Conservation (phyloP, 53 echinoderm and acorn worm genomes). For the Paracentrotus lividus region DNA sequence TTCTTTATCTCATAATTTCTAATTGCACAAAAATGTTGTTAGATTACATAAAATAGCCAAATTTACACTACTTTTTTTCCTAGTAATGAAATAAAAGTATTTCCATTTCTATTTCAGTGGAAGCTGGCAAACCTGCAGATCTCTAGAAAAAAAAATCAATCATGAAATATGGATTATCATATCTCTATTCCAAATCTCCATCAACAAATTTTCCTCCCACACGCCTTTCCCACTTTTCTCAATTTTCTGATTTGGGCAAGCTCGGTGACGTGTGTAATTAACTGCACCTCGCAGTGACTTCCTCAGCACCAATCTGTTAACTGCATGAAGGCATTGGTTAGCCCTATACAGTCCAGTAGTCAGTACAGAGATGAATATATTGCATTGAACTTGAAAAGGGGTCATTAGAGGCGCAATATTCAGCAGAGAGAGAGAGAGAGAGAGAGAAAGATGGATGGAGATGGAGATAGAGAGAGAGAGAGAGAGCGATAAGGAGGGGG, state of each 20-base stretch:
- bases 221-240: conserved; percentile 49
- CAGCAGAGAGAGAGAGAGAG: neutral
- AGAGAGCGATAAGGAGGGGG: neutral
- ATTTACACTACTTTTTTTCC: neutral
- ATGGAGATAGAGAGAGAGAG: neutral
- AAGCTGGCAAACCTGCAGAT: neutral
- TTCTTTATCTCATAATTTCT: too few species aligned
- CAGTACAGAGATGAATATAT: neutral
- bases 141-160: conserved; percentile 40
- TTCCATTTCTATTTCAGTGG: neutral
- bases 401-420: neutral
- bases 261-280: conserved; percentile 16
- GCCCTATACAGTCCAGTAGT: neutral
- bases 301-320: neutral
- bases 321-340: conserved; percentile 5
- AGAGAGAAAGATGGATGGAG: neutral
- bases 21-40: neutral
- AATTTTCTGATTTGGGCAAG: conserved; percentile 30
- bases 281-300: conserved; percentile 22
- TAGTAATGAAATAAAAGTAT: neutral
- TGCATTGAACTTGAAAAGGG: neutral
- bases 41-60: neutral
- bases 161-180: conserved; percentile 41
- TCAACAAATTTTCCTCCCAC: conserved; percentile 31
- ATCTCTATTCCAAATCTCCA: conserved; percentile 15